These are phyloP conservation scores for Tetragonisca angustula DNA, from an alignment of 2,888 invertebrate species.

Conservation along the genomic window DNA sequence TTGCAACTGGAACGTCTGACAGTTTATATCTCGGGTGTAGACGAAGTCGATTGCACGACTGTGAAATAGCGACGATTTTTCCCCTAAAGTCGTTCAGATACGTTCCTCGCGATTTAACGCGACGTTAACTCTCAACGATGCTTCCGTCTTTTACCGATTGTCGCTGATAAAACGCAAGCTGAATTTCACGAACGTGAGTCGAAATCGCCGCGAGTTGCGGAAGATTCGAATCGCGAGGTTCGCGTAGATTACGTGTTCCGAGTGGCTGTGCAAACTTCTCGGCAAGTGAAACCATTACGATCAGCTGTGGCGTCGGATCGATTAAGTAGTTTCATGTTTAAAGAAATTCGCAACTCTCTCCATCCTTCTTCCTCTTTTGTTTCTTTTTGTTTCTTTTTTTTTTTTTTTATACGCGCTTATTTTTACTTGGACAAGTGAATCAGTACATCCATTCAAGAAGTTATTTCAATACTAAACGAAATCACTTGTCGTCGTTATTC, in stretches of 20 bases:
- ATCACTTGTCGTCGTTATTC: too few relatives aligned
- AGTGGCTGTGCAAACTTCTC: constrained; percentile 28
- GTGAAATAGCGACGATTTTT: too few relatives aligned
- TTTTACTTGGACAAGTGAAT: too few relatives aligned
- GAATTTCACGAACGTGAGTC: neutral
- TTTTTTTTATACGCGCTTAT: neutral
- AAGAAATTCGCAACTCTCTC: constrained; percentile 20
- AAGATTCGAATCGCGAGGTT: constrained; percentile 1
- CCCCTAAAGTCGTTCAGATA: too few relatives aligned
- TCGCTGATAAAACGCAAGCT: neutral
- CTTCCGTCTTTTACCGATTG: neutral
- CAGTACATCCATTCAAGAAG: too few relatives aligned
- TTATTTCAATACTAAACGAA: too few relatives aligned
- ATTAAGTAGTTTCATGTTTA: constrained; percentile 71
- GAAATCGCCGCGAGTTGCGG: constrained; percentile 17
- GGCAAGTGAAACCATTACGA: constrained; percentile 51
- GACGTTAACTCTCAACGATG: too few relatives aligned
- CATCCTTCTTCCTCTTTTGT: neutral
- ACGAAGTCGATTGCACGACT: too few relatives aligned
- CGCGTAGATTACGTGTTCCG: constrained; percentile 19
- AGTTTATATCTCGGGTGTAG: too few relatives aligned
- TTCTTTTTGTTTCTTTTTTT: neutral
- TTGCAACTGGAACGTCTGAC: too few relatives aligned
- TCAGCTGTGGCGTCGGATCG: constrained; percentile 68
- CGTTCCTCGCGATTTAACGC: too few relatives aligned